These are phyloP conservation scores for Stichodactyla helianthus DNA, from an alignment of 64 coral and sea anemone species.

Conservation along the genomic window DNA sequence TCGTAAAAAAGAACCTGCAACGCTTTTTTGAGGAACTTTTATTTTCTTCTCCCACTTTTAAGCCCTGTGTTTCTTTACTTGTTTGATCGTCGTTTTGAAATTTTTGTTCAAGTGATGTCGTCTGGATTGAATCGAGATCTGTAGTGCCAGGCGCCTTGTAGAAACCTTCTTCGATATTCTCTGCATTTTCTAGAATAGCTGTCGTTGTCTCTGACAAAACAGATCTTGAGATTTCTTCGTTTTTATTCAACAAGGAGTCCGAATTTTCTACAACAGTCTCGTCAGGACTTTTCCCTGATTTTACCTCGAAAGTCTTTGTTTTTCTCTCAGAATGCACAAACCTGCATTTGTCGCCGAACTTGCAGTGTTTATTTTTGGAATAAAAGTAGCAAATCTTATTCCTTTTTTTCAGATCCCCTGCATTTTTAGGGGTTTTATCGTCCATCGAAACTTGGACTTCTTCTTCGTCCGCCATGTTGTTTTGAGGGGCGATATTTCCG, in stretches of 20 bases:
- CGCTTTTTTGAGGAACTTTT: constrained; percentile 6
- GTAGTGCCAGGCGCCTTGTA: not conserved
- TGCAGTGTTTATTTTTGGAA: constrained; percentile 27
- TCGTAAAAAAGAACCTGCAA: constrained; percentile 66
- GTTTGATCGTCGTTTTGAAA: not conserved
- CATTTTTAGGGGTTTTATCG: not conserved
- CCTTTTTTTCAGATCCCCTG: not conserved
- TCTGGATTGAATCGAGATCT: not conserved
- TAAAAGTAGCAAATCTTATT: constrained; percentile 57
- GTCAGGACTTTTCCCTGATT: not conserved
- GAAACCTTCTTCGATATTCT: not conserved
- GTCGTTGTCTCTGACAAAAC: not conserved
- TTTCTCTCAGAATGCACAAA: constrained; percentile 34
- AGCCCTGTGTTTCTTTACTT: not conserved
- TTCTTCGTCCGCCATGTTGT: constrained; percentile 36
- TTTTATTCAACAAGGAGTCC: not conserved
- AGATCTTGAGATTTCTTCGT: not conserved
- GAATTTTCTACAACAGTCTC: not conserved
- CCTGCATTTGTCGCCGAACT: constrained; percentile 56
- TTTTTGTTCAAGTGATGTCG: not conserved
- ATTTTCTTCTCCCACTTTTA: not conserved
- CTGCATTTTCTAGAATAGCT: not conserved
- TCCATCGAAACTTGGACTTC: not conserved
- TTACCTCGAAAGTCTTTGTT: not conserved
- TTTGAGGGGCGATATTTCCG: not conserved